A percentile compares a stretch with the other conserved stretches of the same genome.
Evolutionary conservation across 2,113 vertebrate genomes (phyloP).

Genomic region (Strigops habroptila): DNA sequence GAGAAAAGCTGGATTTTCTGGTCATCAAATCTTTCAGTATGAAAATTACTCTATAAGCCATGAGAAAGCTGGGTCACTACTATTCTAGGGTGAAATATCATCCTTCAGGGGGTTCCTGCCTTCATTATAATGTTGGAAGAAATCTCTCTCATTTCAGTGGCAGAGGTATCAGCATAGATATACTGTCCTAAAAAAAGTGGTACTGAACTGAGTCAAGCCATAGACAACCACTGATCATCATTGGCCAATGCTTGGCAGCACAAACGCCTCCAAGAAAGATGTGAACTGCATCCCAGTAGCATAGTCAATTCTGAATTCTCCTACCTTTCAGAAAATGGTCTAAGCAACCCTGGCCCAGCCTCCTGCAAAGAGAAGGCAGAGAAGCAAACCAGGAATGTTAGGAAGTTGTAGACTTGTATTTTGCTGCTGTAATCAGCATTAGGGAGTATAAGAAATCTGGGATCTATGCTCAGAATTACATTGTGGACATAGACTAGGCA

Average conservation of each 20-base stretch:
- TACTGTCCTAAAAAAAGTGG: background rate
- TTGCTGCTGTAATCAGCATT: background rate
- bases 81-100: background rate
- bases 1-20: background rate
- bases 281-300: background rate
- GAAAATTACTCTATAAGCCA: background rate
- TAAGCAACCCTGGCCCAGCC: background rate
- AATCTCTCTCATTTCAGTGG: background rate
- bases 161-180: background rate
- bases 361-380: background rate
- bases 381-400: background rate
- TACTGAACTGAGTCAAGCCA: background rate
- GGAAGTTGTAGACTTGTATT: background rate
- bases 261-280: background rate
- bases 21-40: background rate
- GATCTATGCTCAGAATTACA: background rate
- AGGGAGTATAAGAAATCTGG: background rate
- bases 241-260: background rate
- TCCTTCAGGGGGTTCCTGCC: background rate
- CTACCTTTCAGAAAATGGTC: background rate
- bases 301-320: background rate
- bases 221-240: rapidly evolving
- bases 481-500: background rate
- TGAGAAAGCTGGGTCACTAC: background rate
- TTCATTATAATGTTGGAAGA: background rate